Base-by-base conservation (phyloP, 2,888 invertebrate genomes). In the Andrena chrysosceles region DNA sequence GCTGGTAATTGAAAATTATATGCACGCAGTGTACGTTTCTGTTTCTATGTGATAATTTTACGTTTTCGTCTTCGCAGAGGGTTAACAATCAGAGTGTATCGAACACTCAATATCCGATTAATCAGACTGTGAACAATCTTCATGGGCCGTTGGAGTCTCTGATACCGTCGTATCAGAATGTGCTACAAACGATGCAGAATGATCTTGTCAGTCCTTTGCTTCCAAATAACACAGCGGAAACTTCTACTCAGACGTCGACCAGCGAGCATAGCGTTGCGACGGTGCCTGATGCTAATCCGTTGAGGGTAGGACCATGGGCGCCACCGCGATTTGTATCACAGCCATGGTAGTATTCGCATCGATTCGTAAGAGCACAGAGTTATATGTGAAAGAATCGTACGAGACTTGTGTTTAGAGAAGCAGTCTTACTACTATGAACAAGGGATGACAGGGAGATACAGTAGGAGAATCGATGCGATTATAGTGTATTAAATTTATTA, bases 151-250 rank as follows among this genome's bases (percentile, higher is more conserved):
- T 97, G 81, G 95, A 95, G 54, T 95, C 95, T 69, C 93, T 97
- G 92, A 95, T 97, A 69, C 97, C 97, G 2, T 95, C 94, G n/a
- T 95, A 96, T 89, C 95, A 95, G 76, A 95, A 95, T 31, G 93
- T 97, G 2, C 95, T 96, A 84, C 95, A 95, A 77, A 95, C 95
- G 70, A 94, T 97, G 63, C 96, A 95, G 89, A 95, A 95, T 71
- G 96, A 97, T 85, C 94, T 97, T 0, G 94, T 97, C 68, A 96
- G 96, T n/a, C 95, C 96, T 63, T 95, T 96, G n/a, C 81, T 87
- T 52, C 94, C 94, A 0, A 93, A 93, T 2, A 87, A 62, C 13
- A 94, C 93, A 20, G 88, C 94, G 8, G 95, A 94, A 31, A 92
- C 88, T 29, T 93, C 95, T 13, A 94, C 94, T 0, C 95, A 95